Conservation (phyloP, 2,888 invertebrate species). For the Oscheius myriophilus region DNA sequence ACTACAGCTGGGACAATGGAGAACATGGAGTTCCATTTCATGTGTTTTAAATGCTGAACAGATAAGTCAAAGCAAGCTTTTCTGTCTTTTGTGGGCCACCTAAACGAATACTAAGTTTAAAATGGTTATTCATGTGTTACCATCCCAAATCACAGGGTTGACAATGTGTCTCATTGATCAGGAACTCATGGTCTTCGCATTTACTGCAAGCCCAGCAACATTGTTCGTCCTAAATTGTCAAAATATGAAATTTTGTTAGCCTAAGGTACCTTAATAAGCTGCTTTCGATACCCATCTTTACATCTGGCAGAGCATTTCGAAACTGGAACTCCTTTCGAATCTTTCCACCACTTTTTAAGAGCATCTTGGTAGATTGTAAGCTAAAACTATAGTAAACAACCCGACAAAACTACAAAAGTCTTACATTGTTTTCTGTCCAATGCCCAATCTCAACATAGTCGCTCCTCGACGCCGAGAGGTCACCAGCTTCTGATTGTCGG, state of each 20-base stretch:
- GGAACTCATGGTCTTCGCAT: conserved; percentile 66
- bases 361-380: conserved; percentile 43
- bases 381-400: conserved; percentile 31
- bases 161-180: conserved; percentile 67
- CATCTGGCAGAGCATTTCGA: conserved; percentile 73
- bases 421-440: conserved; percentile 66
- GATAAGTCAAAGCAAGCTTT: conserved; percentile 61
- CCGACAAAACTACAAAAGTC: conserved; percentile 6
- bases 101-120: neutral
- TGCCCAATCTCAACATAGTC: conserved; percentile 69
- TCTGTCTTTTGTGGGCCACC: conserved; percentile 52
- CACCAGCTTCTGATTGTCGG: conserved; percentile 32
- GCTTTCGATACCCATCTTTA: conserved; percentile 72
- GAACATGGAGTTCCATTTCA: conserved; percentile 79
- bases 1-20: conserved; percentile 78
- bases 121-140: conserved; percentile 28
- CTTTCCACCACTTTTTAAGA: conserved; percentile 41
- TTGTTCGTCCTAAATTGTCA: conserved; percentile 70
- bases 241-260: neutral
- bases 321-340: conserved; percentile 62
- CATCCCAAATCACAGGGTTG: conserved; percentile 65
- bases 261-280: conserved; percentile 67
- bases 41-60: conserved; percentile 70
- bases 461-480: conserved; percentile 30
- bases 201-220: conserved; percentile 73